Evolutionary conservation across 2,797 vertebrate species (phyloP), one percentile per base, ranked within the genome.

Genomic region (Ptychobarbus kaznakovi): DNA sequence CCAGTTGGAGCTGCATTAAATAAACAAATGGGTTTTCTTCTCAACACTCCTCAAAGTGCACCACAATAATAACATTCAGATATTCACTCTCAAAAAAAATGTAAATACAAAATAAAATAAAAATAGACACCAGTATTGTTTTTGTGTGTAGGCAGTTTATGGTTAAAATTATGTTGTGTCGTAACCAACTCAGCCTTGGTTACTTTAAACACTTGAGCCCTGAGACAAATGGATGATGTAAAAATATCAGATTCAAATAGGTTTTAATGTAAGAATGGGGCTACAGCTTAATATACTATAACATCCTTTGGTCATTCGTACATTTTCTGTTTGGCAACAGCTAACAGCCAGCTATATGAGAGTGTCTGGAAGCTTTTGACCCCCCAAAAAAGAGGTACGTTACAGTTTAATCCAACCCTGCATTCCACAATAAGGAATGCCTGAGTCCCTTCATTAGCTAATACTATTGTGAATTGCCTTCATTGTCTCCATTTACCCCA

Each of bases 11-110:
- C 49, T 68, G 66, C 66, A 22, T 82, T 82, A 82, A 79, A 85
- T 87, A 85, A 87, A 82, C 83, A 85, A 82, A 40, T 9, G 69
- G 61, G 79, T 84, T 87, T 80, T 87, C 77, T 81, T 83, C 58
- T 51, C 69, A 72, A 69, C 66, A 65, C 75, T 85, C 53, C n/a
- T 69, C 28, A 44, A 74, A 83, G 63, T 65, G 53, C 46, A 44
- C 25, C 28, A 69, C 35, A 72, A 61, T 63, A 68, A 77, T 85
- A 44, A 66, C 46, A 74, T 53, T 73, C 68, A 79, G 25, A 66
- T 44, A 22, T 44, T 69, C 28, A 40, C 35, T 58, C 22, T 68
- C 20, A 74, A n/a, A 25, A 28, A 6, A 58, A n/a, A 25, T 56
- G 4, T 6, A 58, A n/a, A 25, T 56, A 11, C 13, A 61, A 28